Conservation (phyloP, 2,888 invertebrate genomes). For the Metacarcinus magister region DNA sequence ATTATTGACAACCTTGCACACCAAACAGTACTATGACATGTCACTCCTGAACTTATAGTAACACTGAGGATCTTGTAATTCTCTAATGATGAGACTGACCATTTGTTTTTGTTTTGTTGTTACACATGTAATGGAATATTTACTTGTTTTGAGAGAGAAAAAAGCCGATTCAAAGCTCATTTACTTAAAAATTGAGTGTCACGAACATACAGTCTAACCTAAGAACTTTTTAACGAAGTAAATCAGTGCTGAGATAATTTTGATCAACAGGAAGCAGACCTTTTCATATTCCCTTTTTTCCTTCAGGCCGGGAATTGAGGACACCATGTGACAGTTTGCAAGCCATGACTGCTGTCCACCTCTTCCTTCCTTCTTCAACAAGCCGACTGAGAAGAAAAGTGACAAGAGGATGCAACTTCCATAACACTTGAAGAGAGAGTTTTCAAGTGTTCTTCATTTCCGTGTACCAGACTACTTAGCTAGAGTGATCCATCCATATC, state of each 20-base stretch:
- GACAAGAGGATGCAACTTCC: conserved; percentile 61
- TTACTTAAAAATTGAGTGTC: no score
- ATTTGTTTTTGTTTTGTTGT: no score
- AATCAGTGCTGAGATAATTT: not conserved
- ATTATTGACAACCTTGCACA: no score
- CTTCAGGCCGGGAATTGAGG: conserved; percentile 31
- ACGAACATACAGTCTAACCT: no score
- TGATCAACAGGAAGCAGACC: not conserved
- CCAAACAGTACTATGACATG: no score
- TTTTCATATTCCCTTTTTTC: not conserved
- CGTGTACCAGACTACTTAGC: not conserved
- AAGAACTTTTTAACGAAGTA: not conserved
- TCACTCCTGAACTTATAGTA: no score
- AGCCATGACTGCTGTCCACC: conserved; percentile 41
- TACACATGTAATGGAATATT: no score
- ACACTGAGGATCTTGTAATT: no score
- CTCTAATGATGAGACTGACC: no score
- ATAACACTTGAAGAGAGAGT: conserved; percentile 16
- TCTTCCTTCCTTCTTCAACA: conserved; percentile 61
- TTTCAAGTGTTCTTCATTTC: not conserved
- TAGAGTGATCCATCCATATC: not conserved
- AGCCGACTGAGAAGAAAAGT: conserved; percentile 33
- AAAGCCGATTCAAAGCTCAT: no score
- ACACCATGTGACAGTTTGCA: not conserved
- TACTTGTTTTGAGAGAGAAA: no score